phyloP scores from a whole-genome alignment of 2,797 vertebrate species.

The Anableps anableps region DNA sequence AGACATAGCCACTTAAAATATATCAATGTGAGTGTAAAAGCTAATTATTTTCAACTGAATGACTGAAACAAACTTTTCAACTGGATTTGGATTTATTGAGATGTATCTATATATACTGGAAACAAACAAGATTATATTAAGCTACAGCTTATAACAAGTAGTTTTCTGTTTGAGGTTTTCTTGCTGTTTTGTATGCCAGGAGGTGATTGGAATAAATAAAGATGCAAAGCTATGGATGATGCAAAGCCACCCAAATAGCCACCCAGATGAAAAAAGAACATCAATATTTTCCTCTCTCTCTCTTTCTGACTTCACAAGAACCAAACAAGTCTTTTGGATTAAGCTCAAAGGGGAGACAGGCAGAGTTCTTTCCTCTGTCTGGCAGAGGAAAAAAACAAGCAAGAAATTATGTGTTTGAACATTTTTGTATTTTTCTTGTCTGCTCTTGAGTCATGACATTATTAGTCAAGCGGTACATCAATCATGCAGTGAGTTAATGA shows the following conservation, averaged over 20 bases:
- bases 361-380: slow-evolving; percentile 24
- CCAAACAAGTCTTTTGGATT: slow-evolving; percentile 43
- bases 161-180: not conserved
- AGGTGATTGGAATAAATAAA: slow-evolving; percentile 5
- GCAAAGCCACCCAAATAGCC: slow-evolving; percentile 32
- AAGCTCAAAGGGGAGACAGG: slow-evolving; percentile 29
- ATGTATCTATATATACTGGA: not conserved
- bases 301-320: slow-evolving; percentile 32
- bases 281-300: slow-evolving; percentile 15
- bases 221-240: slow-evolving; percentile 1
- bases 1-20: not conserved
- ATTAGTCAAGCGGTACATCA: slow-evolving; percentile 78
- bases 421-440: slow-evolving; percentile 70
- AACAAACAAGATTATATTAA: not conserved
- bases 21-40: not conserved
- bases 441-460: slow-evolving; percentile 80
- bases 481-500: slow-evolving; percentile 86
- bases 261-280: slow-evolving; percentile 17
- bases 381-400: slow-evolving; percentile 36
- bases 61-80: not conserved
- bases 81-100: not conserved
- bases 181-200: not conserved
- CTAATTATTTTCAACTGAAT: not conserved
- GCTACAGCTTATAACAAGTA: not conserved
- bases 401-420: slow-evolving; percentile 65